Conservation (phyloP, 2,888 invertebrate species). For the Frankliniella intonsa region DNA sequence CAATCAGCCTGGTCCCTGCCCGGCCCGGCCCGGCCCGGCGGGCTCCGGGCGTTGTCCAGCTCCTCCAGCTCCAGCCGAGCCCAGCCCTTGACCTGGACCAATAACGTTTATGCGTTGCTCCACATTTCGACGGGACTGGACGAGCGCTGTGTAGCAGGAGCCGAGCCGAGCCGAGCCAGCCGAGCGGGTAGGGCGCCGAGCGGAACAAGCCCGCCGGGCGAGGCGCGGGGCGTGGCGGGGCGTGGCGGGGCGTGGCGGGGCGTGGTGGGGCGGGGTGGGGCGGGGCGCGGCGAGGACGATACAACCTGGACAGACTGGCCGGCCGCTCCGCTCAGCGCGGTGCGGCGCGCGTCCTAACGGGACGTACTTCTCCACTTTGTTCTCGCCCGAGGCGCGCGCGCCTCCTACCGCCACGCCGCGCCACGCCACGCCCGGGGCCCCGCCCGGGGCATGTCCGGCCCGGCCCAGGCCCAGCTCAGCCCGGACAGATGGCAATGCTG, state of each 20-base stretch:
- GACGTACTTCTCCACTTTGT: constrained; percentile 20
- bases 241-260: not conserved
- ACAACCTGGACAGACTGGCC: too few relatives aligned
- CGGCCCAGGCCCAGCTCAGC: not conserved
- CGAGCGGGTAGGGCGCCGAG: not conserved
- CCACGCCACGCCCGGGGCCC: not conserved
- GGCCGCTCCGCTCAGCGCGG: not conserved
- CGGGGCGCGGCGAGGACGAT: not conserved
- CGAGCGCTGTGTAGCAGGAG: constrained; percentile 12
- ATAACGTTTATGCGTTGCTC: constrained; percentile 22
- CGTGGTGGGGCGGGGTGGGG: not conserved
- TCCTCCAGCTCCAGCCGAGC: not conserved
- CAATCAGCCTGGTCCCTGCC: not conserved
- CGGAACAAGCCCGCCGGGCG: constrained; percentile 6
- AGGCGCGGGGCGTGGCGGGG: not conserved
- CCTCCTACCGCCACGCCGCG: not conserved
- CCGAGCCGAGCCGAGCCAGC: not conserved
- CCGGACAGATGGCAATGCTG: not conserved
- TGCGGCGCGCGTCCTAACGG: not conserved
- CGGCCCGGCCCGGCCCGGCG: not conserved
- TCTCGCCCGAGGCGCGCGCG: not conserved
- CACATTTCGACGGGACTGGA: not conserved
- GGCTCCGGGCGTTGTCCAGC: not conserved
- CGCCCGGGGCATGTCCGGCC: not conserved
- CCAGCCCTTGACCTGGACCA: constrained; percentile 10